Evolutionary conservation across 2,888 invertebrate species (phyloP), one percentile per base, ranked within the genome.

Genomic region (Eristalinus aeneus): DNA sequence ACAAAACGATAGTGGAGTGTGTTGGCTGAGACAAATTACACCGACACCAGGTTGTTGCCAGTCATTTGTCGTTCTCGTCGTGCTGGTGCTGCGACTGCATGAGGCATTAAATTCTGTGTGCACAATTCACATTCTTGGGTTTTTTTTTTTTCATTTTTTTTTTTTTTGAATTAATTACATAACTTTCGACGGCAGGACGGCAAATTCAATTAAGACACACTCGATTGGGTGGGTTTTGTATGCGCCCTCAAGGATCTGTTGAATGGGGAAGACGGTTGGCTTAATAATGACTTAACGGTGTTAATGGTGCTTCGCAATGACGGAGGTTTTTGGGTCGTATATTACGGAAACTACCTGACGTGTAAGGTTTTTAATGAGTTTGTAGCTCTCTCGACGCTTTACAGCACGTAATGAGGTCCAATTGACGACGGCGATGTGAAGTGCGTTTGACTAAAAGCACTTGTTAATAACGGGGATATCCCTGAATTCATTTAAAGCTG

Each of bases 11-110:
- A 34, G 36, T 16, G 11, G 20, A 34, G 78, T 78, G 73, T 77
- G 71, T 71, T 27, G 27, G 27, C 27, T 60, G 58, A 65, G 81
- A 76, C 56, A 68, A 77, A 68, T 85, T 85, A 22, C 16, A 65
- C 56, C 67, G 58, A 34, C 63, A 72, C 67, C 67, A 36, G 60
- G 67, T 67, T 53, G 46, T 54, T 73, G 12, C 12, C 22, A 32
- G 58, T 54, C 53, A 20, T n/a, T 64, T 8, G 23, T 22, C n/a
- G 64, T 20, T 11, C 20, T 10, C 27, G 54, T 4, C 20, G 23
- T 23, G n/a, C n/a, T n/a, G n/a, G n/a, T n/a, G n/a, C n/a, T n/a
- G 56, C 10, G 56, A 56, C 23, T 60, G 34, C 32, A 12, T 5
- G 46, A 36, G 65, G 9, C 71, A 12, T 64, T 34, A 53, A 78